Conservation (phyloP, 53 echinoderm and acorn worm species). For the Arbacia lixula region DNA sequence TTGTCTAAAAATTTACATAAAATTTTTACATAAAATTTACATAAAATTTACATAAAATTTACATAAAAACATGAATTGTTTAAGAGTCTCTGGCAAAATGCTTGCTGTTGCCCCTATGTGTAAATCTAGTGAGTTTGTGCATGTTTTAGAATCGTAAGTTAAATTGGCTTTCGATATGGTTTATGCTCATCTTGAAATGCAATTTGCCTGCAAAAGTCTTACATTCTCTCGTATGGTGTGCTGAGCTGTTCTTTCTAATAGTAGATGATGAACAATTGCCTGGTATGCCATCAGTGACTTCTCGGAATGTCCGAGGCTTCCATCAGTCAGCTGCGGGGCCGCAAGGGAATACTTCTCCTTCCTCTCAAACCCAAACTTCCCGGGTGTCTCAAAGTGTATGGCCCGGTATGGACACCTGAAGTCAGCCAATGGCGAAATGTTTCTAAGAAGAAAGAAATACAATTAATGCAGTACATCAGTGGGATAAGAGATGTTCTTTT, state of each 20-base stretch:
- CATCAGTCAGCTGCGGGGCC: constrained; percentile 42
- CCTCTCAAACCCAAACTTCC: constrained; percentile 31
- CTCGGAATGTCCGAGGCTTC: constrained; percentile 28
- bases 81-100: too few relatives aligned
- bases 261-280: constrained; percentile 61
- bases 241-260: constrained; percentile 1
- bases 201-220: background rate
- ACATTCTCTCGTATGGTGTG: constrained; percentile 22
- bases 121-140: too few relatives aligned
- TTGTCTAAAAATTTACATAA: too few relatives aligned
- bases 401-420: constrained; percentile 24
- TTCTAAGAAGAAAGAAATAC: too few relatives aligned
- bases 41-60: background rate
- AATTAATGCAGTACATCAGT: too few relatives aligned
- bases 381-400: constrained; percentile 35
- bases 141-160: too few relatives aligned
- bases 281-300: constrained; percentile 67
- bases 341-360: constrained; percentile 41
- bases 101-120: too few relatives aligned
- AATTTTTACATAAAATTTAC: too few relatives aligned
- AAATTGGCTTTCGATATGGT: too few relatives aligned
- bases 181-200: too few relatives aligned
- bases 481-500: too few relatives aligned
- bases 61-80: background rate
- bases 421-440: background rate